Evolutionary conservation across 1,140 invertebrate species (phyloP), one percentile per base, ranked within the genome.

Genomic region (Sitodiplosis mosellana): DNA sequence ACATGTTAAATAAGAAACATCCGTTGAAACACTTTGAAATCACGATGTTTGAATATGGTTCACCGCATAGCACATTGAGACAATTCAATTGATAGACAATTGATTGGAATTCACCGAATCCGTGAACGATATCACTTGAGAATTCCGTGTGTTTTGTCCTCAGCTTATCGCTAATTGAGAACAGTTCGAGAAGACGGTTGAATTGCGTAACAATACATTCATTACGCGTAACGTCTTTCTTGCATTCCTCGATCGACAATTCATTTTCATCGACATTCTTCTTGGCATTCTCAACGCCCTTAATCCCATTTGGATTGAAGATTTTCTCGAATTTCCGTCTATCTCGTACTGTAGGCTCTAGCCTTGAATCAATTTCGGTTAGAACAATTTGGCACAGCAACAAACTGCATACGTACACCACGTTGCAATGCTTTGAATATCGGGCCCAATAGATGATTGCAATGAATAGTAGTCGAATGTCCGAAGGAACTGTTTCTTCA

Each of bases 1-100:
- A 75, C 8, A 82, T 62, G 69, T 85, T 84, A 54, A 85, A 86
- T 3, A 81, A 53, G 57, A 84, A 76, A 7, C 78, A 79, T 1
- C 82, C 81, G 65, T 82, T 78, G 52, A 70, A 82, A 43, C 76
- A 66, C 53, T 73, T 69, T 40, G 66, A 69, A 56, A 78, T 67
- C 34, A 63, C 60, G 33, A 69, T 68, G 54, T 62, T 57, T 48
- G 64, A 51, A 53, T 74, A 76, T 0, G 76, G 76, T 51, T 61
- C 64, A 19, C 66, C 58, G n/a, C 83, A 65, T 19, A 85, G 54
- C 1, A 62, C 62, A 67, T 85, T 85, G 15, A 87, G 64, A 49
- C 72, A 64, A 51, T 74, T 73, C 1, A 73, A 57, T 45, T 79
- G 70, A 37, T 65, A 70, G 18, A 81, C 59, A 53, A 76, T 76